Evolutionary conservation across 2,113 vertebrate species (phyloP).

Genomic region (Pedionomus torquatus): DNA sequence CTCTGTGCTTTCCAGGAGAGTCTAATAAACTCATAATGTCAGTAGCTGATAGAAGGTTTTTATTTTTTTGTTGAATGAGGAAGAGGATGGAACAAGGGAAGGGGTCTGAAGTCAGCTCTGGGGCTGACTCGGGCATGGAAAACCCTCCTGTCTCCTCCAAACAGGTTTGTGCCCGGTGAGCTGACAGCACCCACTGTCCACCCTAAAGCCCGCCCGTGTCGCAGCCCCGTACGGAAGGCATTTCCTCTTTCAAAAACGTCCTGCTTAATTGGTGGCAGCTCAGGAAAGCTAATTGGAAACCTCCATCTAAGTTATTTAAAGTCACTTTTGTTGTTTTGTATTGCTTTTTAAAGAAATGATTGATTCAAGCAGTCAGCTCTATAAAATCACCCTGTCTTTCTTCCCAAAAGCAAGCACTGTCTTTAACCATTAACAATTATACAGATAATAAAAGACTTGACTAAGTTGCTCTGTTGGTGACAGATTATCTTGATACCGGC

Average conservation of each 20-base stretch:
- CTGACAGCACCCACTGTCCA: background rate
- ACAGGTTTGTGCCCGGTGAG: background rate
- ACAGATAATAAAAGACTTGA: background rate
- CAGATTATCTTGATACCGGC: background rate
- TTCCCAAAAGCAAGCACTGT: background rate
- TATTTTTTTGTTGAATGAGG: background rate
- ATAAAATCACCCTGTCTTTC: background rate
- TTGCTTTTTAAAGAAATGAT: background rate
- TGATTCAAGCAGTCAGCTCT: background rate
- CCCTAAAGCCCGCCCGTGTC: fast-evolving
- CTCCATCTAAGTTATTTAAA: background rate
- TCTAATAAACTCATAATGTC: background rate
- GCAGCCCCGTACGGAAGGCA: background rate
- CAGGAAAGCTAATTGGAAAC: background rate
- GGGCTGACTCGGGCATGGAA: background rate
- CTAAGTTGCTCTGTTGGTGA: background rate
- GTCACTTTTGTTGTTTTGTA: background rate
- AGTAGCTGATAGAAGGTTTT: background rate
- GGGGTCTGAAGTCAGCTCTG: background rate
- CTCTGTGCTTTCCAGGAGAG: background rate
- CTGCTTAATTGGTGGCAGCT: background rate
- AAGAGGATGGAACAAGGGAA: background rate
- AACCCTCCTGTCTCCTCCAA: fast-evolving
- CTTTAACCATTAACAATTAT: background rate
- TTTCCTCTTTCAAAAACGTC: background rate